phyloP scores from a whole-genome alignment of 2,797 vertebrate species.

The Enteromius anoplus region DNA sequence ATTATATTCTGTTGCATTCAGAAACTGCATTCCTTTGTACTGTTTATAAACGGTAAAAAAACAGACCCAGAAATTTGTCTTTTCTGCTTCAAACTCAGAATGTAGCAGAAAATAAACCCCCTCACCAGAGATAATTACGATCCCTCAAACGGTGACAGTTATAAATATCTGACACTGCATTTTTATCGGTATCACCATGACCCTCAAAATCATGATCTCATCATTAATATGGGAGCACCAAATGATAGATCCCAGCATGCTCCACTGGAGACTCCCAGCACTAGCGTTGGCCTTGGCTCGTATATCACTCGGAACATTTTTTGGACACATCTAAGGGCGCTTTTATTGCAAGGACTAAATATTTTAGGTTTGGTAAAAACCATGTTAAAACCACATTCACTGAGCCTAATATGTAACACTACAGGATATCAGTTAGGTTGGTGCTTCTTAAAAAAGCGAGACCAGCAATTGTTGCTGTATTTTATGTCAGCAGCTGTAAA shows the following conservation, averaged over 20 bases:
- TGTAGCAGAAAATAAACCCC: slow-evolving; percentile 65
- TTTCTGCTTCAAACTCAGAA: slow-evolving; percentile 38
- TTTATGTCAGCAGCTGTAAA: neutral
- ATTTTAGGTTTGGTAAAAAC: slow-evolving; percentile 73
- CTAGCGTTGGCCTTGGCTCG: slow-evolving; percentile 75
- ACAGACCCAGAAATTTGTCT: neutral
- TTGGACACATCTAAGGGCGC: slow-evolving; percentile 68
- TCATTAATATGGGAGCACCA: slow-evolving; percentile 79
- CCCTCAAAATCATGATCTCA: slow-evolving; percentile 80
- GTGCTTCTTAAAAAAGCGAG: neutral
- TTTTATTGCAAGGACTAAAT: slow-evolving; percentile 67
- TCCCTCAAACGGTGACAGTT: slow-evolving; percentile 71
- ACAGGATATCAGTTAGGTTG: neutral
- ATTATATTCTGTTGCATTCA: neutral
- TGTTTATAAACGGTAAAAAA: neutral
- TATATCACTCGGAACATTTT: slow-evolving; percentile 74
- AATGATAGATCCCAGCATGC: slow-evolving; percentile 80
- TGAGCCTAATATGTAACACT: neutral
- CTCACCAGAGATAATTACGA: slow-evolving; percentile 77
- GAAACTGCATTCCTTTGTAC: neutral
- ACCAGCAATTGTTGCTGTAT: no score
- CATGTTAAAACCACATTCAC: slow-evolving; percentile 52
- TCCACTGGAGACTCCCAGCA: slow-evolving; percentile 76
- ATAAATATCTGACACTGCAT: slow-evolving; percentile 78
- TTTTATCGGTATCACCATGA: slow-evolving; percentile 78